Evolutionary conservation across 2,113 vertebrate genomes (phyloP).

Genomic region (Pygoscelis antarcticus): DNA sequence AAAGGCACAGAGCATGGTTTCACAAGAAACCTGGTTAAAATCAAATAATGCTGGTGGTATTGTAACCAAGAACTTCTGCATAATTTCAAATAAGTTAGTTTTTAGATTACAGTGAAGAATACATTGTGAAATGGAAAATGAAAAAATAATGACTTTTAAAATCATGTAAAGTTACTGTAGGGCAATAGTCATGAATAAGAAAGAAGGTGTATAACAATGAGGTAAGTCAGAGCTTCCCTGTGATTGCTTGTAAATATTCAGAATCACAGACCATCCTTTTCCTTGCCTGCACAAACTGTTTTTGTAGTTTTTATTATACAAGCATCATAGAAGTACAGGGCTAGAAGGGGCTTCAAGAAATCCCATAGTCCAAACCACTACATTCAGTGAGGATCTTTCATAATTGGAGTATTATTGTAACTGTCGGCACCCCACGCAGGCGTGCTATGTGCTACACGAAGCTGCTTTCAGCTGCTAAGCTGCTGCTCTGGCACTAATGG

Average conservation of each 20-base stretch:
- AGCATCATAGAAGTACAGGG: not conserved
- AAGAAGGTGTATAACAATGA: not conserved
- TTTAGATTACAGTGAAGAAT: not conserved
- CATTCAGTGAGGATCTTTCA: not conserved
- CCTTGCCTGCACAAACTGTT: not conserved
- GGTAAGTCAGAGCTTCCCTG: not conserved
- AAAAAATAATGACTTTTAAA: not conserved
- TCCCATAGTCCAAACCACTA: not conserved
- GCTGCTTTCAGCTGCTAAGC: not conserved
- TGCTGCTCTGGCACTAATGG: not conserved
- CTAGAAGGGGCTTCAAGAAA: not conserved
- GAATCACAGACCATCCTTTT: not conserved
- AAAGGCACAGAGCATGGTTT: not conserved
- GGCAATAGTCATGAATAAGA: not conserved
- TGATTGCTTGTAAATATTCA: not conserved
- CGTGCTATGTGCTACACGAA: not conserved
- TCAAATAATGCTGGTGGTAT: not conserved
- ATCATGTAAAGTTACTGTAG: not conserved
- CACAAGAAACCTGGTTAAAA: not conserved
- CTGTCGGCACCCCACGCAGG: not conserved
- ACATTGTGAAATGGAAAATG: not conserved
- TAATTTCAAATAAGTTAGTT: not conserved
- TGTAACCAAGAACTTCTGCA: not conserved
- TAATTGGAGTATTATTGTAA: not conserved
- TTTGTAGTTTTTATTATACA: not conserved